phyloP scores from a whole-genome alignment of 2,888 invertebrate genomes.

The Capitulum mitella region DNA sequence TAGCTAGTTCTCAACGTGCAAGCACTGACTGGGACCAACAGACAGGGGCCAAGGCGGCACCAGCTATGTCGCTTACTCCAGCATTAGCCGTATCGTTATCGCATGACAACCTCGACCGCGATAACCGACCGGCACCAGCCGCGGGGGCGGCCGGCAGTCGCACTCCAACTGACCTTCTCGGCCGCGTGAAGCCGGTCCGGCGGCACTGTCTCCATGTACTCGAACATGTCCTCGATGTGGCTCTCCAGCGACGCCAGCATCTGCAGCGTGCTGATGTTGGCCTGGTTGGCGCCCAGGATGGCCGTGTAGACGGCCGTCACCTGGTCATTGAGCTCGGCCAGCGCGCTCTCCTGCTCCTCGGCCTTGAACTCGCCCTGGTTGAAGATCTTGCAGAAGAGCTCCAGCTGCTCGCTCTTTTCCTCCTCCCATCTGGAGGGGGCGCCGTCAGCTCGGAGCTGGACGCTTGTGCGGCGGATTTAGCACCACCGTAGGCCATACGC shows the following conservation, averaged over 20 bases:
- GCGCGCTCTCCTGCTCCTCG: slow-evolving; percentile 12
- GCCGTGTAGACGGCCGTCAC: slow-evolving; percentile 14
- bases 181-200: slow-evolving; percentile 3
- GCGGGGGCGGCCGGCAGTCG: no score
- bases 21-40: no score
- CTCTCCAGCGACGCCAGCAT: slow-evolving; percentile 25
- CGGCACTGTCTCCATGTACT: slow-evolving; percentile 14
- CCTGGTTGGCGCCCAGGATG: neutral
- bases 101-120: no score
- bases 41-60: no score
- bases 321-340: slow-evolving; percentile 16
- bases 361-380: slow-evolving; percentile 26
- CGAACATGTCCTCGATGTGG: slow-evolving; percentile 22
- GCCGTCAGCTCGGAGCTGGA: no score
- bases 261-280: slow-evolving; percentile 5
- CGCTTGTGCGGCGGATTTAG: no score
- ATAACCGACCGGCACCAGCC: no score
- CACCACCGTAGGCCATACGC: no score
- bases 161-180: neutral
- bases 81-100: no score
- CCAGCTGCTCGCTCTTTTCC: slow-evolving; percentile 5
- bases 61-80: no score
- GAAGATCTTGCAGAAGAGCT: slow-evolving; percentile 23
- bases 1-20: no score
- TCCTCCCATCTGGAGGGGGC: neutral